These are phyloP conservation scores for Hemibagrus wyckioides DNA, from an alignment of 2,113 vertebrate species.

Conservation along the genomic window DNA sequence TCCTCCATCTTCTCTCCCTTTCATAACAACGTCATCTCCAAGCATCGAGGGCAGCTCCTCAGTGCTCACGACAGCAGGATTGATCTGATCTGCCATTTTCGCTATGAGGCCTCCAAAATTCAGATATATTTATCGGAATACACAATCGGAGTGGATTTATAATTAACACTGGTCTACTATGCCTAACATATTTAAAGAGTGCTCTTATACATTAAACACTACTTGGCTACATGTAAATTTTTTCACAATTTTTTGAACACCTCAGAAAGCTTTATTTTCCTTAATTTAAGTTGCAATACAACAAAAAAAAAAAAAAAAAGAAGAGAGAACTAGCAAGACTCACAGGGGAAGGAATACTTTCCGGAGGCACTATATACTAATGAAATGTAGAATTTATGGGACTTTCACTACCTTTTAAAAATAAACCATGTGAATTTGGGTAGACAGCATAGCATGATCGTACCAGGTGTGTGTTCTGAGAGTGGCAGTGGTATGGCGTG, in stretches of 20 bases:
- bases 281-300: background rate
- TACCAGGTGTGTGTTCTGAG: conserved; percentile 12
- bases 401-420: background rate
- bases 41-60: background rate
- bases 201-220: background rate
- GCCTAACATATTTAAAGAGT: background rate
- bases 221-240: background rate
- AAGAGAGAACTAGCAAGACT: background rate
- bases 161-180: background rate
- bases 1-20: background rate
- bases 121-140: background rate
- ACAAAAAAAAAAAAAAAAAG: too few species aligned
- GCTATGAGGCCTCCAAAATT: background rate
- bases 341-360: background rate
- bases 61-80: background rate
- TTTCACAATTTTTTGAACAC: too few species aligned
- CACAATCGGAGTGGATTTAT: background rate
- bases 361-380: background rate
- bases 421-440: background rate
- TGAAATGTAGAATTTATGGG: background rate
- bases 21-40: background rate
- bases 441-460: background rate
- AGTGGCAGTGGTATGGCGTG: background rate
- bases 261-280: background rate
- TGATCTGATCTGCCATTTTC: background rate